Base-by-base conservation (phyloP, 2,888 invertebrate species). In the Tachina grossa region DNA sequence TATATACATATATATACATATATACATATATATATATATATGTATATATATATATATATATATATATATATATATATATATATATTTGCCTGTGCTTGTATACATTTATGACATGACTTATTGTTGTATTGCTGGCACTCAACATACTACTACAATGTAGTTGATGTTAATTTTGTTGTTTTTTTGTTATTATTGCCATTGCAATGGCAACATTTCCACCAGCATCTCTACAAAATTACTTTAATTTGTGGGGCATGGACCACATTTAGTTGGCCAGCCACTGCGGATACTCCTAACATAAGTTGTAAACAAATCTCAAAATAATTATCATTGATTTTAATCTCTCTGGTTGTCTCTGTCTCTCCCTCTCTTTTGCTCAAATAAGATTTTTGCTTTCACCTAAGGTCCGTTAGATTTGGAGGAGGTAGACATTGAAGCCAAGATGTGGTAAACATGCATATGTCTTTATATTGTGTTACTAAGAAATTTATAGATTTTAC, bases 271-370 rank as follows among this genome's bases (percentile, higher is more conserved):
- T 83, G 86, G 80, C 63, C 80, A 82, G 80, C 63, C 80, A 82
- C 79, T 86, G 77, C 74, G 79, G 76, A 82, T 79, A n/a, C n/a
- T n/a, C n/a, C n/a, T n/a, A 82, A 75, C 76, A 86, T 69, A 89
- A 90, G 88, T 89, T 90, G 90, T 90, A 89, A 90, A 89, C 89
- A 87, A 82, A 88, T 83, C 87, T 89, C 87, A 85, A 89, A 89
- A 89, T 89, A 88, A 89, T 90, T 89, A 89, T 90, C 88, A 90
- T 91, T 90, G 89, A 90, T 89, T 90, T 89, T 79, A 83, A 82
- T 85, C 49, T 55, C 53, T 51, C 45, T 59, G 31, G 6, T 6
- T 31, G 31, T 31, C 31, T 31, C 47, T 14, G 1, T n/a, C 14
- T n/a, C 31, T 9, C 6, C 2, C 14, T 19, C 47, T 47, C 16